These are phyloP conservation scores for Ellobium chinense DNA, from an alignment of 2,888 invertebrate species.

Conservation along the genomic window DNA sequence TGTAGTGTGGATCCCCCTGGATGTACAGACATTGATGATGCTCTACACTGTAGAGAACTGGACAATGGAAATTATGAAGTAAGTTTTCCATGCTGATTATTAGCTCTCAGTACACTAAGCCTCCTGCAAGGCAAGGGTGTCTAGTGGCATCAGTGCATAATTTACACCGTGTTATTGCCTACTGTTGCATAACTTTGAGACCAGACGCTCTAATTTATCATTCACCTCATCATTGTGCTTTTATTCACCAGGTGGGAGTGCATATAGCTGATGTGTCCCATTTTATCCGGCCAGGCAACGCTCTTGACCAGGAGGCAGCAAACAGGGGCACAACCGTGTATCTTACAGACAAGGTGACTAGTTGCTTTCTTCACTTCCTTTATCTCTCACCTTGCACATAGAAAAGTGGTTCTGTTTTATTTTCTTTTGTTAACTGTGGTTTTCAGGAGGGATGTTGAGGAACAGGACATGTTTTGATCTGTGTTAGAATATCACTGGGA, in stretches of 20 bases:
- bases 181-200: too few relatives aligned
- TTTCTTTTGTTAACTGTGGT: not conserved
- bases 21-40: constrained; percentile 99
- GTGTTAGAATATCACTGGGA: too few relatives aligned
- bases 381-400: too few relatives aligned
- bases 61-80: constrained; percentile 87
- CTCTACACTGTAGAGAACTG: constrained; percentile 91
- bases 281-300: constrained; percentile 95
- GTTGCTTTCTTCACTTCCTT: not conserved
- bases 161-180: too few relatives aligned
- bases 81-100: too few relatives aligned
- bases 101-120: too few relatives aligned
- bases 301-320: constrained; percentile 95
- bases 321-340: constrained; percentile 98
- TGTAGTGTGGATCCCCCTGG: constrained; percentile 99
- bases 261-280: constrained; percentile 99
- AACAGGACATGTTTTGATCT: too few relatives aligned
- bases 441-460: too few relatives aligned
- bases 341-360: constrained; percentile 87
- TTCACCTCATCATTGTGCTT: too few relatives aligned
- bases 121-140: too few relatives aligned
- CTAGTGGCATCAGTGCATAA: too few relatives aligned
- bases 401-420: not conserved
- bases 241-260: constrained; percentile 91
- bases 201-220: too few relatives aligned